Evolutionary conservation across 2,888 invertebrate species (phyloP).

Genomic region (Andrena praecox): DNA sequence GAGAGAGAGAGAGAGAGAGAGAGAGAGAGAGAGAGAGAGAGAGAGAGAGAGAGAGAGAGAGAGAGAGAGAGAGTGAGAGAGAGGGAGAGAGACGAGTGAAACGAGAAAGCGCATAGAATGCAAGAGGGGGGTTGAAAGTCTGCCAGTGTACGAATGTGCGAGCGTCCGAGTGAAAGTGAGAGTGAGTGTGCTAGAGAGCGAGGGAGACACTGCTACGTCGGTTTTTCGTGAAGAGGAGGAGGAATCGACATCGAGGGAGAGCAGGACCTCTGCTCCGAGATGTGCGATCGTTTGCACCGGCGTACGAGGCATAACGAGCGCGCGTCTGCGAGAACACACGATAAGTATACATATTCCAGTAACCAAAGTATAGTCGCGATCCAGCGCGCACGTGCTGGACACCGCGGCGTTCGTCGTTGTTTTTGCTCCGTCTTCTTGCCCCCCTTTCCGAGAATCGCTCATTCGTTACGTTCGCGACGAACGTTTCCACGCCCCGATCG

Average conservation of each 20-base stretch:
- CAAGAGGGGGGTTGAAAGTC: background rate
- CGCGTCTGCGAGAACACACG: conserved; percentile 43
- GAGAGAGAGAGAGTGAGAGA: background rate
- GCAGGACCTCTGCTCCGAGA: background rate
- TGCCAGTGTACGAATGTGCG: background rate
- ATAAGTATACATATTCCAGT: conserved; percentile 28
- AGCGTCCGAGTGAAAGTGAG: background rate
- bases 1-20: background rate
- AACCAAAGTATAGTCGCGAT: conserved; percentile 43
- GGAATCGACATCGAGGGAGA: background rate
- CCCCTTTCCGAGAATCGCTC: conserved; percentile 31
- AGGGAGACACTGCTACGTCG: background rate
- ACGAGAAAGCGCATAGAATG: background rate
- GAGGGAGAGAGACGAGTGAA: background rate
- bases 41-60: background rate
- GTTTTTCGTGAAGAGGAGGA: background rate
- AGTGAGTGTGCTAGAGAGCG: background rate
- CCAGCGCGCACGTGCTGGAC: background rate
- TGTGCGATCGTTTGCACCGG: background rate
- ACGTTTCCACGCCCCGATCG: conserved; percentile 40
- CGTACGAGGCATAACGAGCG: conserved; percentile 47
- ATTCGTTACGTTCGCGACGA: conserved; percentile 31
- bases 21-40: conserved; percentile 6
- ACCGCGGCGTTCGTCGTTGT: conserved; percentile 38
- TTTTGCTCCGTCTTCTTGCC: conserved; percentile 38